phyloP scores from a whole-genome alignment of 2,113 vertebrate genomes.

The Oophaga pumilio region DNA sequence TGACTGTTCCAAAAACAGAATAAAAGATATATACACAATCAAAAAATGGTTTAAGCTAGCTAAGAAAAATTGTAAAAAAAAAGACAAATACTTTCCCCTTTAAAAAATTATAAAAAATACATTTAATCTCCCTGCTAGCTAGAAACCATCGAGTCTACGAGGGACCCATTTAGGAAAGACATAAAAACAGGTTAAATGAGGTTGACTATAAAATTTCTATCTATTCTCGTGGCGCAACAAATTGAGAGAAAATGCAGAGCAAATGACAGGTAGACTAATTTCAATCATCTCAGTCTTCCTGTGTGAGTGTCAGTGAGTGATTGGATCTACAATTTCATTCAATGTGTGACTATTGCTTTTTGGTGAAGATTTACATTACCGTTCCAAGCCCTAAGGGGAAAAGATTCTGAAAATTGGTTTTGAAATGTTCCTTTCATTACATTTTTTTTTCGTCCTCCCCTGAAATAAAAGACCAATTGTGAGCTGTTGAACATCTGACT shows the following conservation, averaged over 20 bases:
- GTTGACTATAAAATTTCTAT: slow-evolving; percentile 65
- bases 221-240: slow-evolving; percentile 53
- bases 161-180: slow-evolving; percentile 33
- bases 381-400: slow-evolving; percentile 66
- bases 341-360: slow-evolving; percentile 61
- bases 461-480: slow-evolving; percentile 64
- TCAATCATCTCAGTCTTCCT: slow-evolving; percentile 63
- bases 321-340: slow-evolving; percentile 66
- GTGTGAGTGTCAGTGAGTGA: slow-evolving; percentile 64
- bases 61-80: background rate
- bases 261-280: slow-evolving; percentile 65
- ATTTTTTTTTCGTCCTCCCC: slow-evolving; percentile 65
- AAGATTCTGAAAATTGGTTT: slow-evolving; percentile 66
- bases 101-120: background rate
- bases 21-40: too few species aligned
- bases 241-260: slow-evolving; percentile 61
- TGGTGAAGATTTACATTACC: slow-evolving; percentile 68
- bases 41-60: too few species aligned
- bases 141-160: slow-evolving; percentile 1
- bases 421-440: slow-evolving; percentile 68
- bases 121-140: background rate
- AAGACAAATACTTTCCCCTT: background rate
- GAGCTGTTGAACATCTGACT: slow-evolving; percentile 58
- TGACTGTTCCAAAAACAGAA: too few species aligned
- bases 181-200: slow-evolving; percentile 58